Evolutionary conservation across 2,797 vertebrate genomes (phyloP).

Genomic region (Petrocephalus schoutedeni): DNA sequence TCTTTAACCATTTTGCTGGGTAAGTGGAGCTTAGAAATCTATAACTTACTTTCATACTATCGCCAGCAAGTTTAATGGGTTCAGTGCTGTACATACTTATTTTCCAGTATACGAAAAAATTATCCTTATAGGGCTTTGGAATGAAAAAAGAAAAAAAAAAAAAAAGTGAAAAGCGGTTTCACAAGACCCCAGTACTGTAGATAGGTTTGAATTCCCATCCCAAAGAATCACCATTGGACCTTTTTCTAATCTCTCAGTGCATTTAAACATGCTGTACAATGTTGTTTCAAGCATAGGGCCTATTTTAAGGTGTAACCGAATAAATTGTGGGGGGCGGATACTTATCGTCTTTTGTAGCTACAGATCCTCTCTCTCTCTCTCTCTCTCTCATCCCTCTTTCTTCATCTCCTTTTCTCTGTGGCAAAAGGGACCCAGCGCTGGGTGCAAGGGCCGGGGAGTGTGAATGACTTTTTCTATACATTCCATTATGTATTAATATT

Average conservation of each 20-base stretch:
- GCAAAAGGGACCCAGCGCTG: slow-evolving; percentile 24
- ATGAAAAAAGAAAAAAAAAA: slow-evolving; percentile 25
- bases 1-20: slow-evolving; percentile 53
- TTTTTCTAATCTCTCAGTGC: slow-evolving; percentile 12
- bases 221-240: slow-evolving; percentile 20
- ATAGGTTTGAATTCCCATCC: slow-evolving; percentile 45
- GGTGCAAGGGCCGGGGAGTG: slow-evolving; percentile 22
- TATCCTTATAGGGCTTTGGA: slow-evolving; percentile 34
- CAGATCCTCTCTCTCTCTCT: slow-evolving; percentile 30
- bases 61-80: slow-evolving; percentile 37
- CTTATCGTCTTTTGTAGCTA: slow-evolving; percentile 40
- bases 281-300: not conserved
- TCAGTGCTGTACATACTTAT: slow-evolving; percentile 67
- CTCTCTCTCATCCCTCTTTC: slow-evolving; percentile 23
- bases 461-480: slow-evolving; percentile 46
- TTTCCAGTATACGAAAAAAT: slow-evolving; percentile 52
- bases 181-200: slow-evolving; percentile 36
- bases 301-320: not conserved
- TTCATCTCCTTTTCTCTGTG: slow-evolving; percentile 28
- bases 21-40: slow-evolving; percentile 44
- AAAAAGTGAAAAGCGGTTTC: slow-evolving; percentile 40
- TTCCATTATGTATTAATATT: slow-evolving; percentile 58
- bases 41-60: slow-evolving; percentile 45
- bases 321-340: slow-evolving; percentile 24
- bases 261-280: slow-evolving; percentile 13